A percentile compares a stretch with the other conserved stretches of the same genome.
These are phyloP conservation scores for Cerceris ruficornis DNA, from an alignment of 2,888 invertebrate species.

Conservation along the genomic window DNA sequence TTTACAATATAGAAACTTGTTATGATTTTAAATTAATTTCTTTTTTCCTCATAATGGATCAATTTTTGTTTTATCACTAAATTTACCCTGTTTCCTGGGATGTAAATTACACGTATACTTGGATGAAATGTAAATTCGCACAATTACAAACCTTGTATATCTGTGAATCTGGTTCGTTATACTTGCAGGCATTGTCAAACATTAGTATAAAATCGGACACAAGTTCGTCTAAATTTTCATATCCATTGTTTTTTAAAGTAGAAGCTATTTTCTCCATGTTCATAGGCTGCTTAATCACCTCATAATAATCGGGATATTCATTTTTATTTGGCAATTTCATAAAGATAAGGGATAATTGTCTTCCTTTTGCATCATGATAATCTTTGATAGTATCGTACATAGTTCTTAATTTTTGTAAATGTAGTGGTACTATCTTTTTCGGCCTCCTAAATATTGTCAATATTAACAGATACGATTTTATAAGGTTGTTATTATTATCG, in stretches of 20 bases:
- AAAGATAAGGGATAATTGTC: constrained; percentile 97
- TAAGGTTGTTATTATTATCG: no score
- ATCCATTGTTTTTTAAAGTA: constrained; percentile 89
- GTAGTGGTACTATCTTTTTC: constrained; percentile 78
- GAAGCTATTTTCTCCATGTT: constrained; percentile 97
- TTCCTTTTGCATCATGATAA: constrained; percentile 91
- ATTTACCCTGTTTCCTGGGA: no score
- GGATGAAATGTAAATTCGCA: background rate
- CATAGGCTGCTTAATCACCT: constrained; percentile 97
- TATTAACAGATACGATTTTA: constrained; percentile 11
- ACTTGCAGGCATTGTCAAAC: constrained; percentile 98
- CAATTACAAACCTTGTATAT: constrained; percentile 90
- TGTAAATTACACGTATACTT: background rate
- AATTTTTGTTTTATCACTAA: background rate
- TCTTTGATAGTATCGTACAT: constrained; percentile 95
- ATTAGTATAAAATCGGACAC: constrained; percentile 95
- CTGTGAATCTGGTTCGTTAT: constrained; percentile 98
- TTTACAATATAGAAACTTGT: background rate
- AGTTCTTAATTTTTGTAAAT: constrained; percentile 90
- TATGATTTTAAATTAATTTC: background rate
- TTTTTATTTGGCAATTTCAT: constrained; percentile 96
- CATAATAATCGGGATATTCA: constrained; percentile 98
- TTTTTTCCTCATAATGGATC: background rate
- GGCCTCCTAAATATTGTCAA: constrained; percentile 70
- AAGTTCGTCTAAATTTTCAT: constrained; percentile 92